phyloP scores from a whole-genome alignment of 64 coral and sea anemone genomes.

The Orbicella faveolata region DNA sequence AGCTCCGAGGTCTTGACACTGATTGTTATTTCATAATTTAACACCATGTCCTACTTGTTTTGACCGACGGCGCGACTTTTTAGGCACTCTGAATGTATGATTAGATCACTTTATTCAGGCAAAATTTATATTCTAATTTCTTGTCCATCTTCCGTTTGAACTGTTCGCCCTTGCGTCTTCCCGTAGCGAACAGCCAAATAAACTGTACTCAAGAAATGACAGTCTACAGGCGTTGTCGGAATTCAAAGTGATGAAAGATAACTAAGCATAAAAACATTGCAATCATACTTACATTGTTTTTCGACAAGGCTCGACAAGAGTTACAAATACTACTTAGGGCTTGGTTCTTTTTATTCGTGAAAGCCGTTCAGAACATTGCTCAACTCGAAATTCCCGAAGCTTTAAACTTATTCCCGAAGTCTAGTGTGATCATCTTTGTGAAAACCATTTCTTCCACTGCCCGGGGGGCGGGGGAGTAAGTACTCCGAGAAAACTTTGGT shows the following conservation, averaged over 20 bases:
- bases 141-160: background rate
- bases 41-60: background rate
- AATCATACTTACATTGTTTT: background rate
- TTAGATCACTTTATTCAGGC: background rate
- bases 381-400: too few relatives aligned
- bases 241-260: background rate
- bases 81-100: background rate
- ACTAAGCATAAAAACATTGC: background rate
- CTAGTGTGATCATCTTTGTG: too few relatives aligned
- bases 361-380: too few relatives aligned
- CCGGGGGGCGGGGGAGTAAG: too few relatives aligned
- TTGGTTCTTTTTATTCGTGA: too few relatives aligned
- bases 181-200: background rate
- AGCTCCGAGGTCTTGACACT: slow-evolving; percentile 16
- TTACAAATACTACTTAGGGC: background rate
- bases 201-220: background rate
- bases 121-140: too few relatives aligned
- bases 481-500: too few relatives aligned
- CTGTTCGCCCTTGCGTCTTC: background rate
- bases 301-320: background rate
- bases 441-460: too few relatives aligned
- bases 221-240: background rate
- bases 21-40: slow-evolving; percentile 26
- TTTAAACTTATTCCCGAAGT: too few relatives aligned
- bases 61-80: background rate